Evolutionary conservation across 2,797 vertebrate genomes (phyloP).

Genomic region (Diplodus sargus): DNA sequence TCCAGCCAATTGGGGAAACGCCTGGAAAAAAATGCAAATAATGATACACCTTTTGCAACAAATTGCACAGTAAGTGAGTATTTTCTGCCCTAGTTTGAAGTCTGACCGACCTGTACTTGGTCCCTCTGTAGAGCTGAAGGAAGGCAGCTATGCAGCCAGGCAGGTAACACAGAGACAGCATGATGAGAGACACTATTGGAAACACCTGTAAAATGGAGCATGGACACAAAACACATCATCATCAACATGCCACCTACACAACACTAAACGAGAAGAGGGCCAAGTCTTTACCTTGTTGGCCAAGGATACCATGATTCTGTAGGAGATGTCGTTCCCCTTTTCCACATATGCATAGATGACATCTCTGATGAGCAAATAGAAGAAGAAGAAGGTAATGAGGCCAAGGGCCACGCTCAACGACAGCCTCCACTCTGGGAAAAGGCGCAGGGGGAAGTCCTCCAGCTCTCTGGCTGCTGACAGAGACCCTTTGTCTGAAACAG

Average conservation of each 20-base stretch:
- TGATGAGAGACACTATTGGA: conserved; percentile 87
- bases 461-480: conserved; percentile 89
- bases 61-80: background rate
- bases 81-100: conserved; percentile 10
- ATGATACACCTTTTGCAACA: background rate
- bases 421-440: conserved; percentile 94
- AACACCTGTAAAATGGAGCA: conserved; percentile 75
- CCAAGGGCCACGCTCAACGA: conserved; percentile 85
- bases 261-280: background rate
- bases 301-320: conserved; percentile 87
- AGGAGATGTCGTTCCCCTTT: conserved; percentile 82
- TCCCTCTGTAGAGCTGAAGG: conserved; percentile 92
- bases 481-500: conserved; percentile 89
- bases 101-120: conserved; percentile 87
- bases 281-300: conserved; percentile 83
- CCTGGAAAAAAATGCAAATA: conserved; percentile 42
- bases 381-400: conserved; percentile 85
- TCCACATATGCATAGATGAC: conserved; percentile 85
- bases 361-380: conserved; percentile 86
- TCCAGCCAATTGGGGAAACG: conserved; percentile 93
- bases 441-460: conserved; percentile 93
- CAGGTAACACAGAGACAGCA: conserved; percentile 91
- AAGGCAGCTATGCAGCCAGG: conserved; percentile 92
- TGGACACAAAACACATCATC: conserved; percentile 1
- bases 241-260: background rate